Evolutionary conservation across 2,113 vertebrate genomes (phyloP), one percentile per base, ranked within the genome.

Genomic region (Leptosomus discolor): DNA sequence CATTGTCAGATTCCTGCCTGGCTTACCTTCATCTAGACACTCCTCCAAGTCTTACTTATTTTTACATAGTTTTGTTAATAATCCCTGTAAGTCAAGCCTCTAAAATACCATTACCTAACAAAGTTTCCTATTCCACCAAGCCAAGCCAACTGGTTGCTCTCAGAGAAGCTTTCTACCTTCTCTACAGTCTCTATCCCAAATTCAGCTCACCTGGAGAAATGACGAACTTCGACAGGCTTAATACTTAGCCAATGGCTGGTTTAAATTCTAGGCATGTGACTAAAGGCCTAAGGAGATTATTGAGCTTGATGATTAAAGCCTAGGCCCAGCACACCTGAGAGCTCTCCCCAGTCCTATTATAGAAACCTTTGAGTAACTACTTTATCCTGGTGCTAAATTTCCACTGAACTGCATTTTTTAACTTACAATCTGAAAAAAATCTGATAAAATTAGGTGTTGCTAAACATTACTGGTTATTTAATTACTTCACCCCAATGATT

Each of bases 281-380:
- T 75, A 64, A 63, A 56, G 19, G 81, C 65, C 41, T 76, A 12
- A 85, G 10, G 57, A 73, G 74, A 61, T 87, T 56, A n/a, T 6
- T 41, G 54, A 77, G 48, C 63, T 54, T 79, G 51, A 18, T 39
- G 58, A 84, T 85, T 29, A 84, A 70, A 93, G 70, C 57, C 67
- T 57, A 78, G 77, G 9, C 81, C 17, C 89, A 89, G 8, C 51
- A 90, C 93, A 96, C 85, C 83, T 96, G 91, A 84, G 46, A 74
- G 68, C 36, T 87, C 12, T 5, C 32, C 20, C 43, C 4, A 26
- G 34, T 34, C 24, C 46, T 71, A 4, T 58, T 21, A 63, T 3
- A 81, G 79, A 43, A 69, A 41, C 37, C 16, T 61, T 50, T 1
- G 2, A 60, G 48, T n/a, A 46, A 83, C 14, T 48, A 3, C 48